Percentiles rank a stretch among this genome's conserved stretches.
These are phyloP conservation scores for Aricia agestis DNA, from an alignment of 1,140 invertebrate genomes.

Conservation along the genomic window DNA sequence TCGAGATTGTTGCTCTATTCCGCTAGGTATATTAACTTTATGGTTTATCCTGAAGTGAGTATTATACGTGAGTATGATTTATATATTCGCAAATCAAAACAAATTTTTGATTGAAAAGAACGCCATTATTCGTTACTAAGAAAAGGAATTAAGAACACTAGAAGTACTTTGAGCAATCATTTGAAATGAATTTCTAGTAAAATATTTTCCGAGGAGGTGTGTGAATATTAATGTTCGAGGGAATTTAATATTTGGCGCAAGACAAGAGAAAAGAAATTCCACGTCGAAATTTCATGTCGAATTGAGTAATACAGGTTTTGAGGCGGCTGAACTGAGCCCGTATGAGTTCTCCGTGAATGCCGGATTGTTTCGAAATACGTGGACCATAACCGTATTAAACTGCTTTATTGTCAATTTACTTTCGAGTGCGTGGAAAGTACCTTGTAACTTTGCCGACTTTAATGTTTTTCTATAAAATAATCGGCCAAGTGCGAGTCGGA, in stretches of 20 bases:
- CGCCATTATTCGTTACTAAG: background rate
- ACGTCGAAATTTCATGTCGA: constrained; percentile 47
- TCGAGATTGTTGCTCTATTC: too few relatives aligned
- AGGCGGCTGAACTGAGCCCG: constrained; percentile 24
- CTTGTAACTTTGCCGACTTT: background rate
- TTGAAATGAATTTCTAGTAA: constrained; percentile 43
- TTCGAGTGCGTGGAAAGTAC: background rate
- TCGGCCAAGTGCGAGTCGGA: too few relatives aligned
- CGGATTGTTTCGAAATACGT: constrained; percentile 15
- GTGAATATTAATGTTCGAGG: constrained; percentile 54
- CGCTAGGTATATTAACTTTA: too few relatives aligned
- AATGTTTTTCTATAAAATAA: background rate
- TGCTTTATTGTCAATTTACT: background rate
- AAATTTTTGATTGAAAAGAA: background rate
- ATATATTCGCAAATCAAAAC: background rate
- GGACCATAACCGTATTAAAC: background rate
- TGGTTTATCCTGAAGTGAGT: too few relatives aligned
- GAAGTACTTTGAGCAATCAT: constrained; percentile 42
- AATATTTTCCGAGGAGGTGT: constrained; percentile 40
- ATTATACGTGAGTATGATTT: background rate
- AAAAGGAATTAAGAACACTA: constrained; percentile 21
- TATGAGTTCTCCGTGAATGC: constrained; percentile 23
- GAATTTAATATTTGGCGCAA: constrained; percentile 62
- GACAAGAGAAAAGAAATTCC: constrained; percentile 49
- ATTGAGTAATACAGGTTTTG: constrained; percentile 36